Evolutionary conservation across 2,888 invertebrate species (phyloP), one percentile per base, ranked within the genome.

Genomic region (Acanthosepion pharaonis): DNA sequence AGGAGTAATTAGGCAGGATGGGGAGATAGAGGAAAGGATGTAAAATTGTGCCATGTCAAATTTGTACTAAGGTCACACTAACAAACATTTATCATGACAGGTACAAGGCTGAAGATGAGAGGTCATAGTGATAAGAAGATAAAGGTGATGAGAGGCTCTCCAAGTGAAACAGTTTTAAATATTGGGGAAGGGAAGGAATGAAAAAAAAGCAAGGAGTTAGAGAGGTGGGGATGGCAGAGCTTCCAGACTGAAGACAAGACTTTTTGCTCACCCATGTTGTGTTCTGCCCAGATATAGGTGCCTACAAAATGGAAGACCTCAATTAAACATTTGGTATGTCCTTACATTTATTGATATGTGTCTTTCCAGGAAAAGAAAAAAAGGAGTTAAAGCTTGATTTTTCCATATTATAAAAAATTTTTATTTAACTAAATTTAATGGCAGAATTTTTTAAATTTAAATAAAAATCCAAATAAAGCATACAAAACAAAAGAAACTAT

Each of bases 281-380:
- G 49, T 53, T 53, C 92, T 53, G 53, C 92, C 92, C 92, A 92
- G 49, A 49, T 53, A 49, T 28, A 92, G 49, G 49, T 92, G 92
- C 92, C 92, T 53, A 92, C 92, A 49, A 51, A 48, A 49, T 53
- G 42, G 53, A 48, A 48, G 49, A 91, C 23, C 59, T 53, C 99
- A 95, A 33, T 78, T 78, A 78, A 78, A n/a, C 28, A 78, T 78
- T 78, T 78, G 78, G 78, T 25, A 78, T 28, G 28, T 78, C 78
- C 78, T 78, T n/a, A 78, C n/a, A 78, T 78, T n/a, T 33, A 33
- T n/a, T 33, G 15, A 78, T n/a, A 78, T n/a, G n/a, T 78, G 18
- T 59, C 55, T 48, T 94, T 53, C 42, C 53, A 91, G 91, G 33
- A 28, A 93, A 93, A 93, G 42, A 49, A 49, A 49, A 28, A 53